Percentiles rank a stretch among this genome's conserved stretches.
phyloP scores from a whole-genome alignment of 2,888 invertebrate genomes.

The Apoda limacodes region DNA sequence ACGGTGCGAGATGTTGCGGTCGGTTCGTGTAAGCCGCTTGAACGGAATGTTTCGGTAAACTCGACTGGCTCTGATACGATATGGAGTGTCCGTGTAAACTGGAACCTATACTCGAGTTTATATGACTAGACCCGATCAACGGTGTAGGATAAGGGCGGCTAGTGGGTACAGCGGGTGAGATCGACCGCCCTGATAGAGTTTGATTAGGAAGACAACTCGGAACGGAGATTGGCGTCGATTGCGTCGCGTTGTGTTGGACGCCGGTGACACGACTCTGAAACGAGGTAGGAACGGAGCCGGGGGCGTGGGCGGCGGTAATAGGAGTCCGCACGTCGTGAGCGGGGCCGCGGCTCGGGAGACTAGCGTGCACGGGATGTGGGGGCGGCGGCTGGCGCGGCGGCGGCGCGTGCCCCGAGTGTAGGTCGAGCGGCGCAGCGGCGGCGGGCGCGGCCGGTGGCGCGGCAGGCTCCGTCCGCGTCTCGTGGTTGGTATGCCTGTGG shows the following conservation, averaged over 20 bases:
- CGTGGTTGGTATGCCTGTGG: constrained; percentile 65
- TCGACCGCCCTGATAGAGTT: constrained; percentile 36
- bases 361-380: constrained; percentile 33
- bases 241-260: constrained; percentile 39
- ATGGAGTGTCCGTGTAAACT: constrained; percentile 56
- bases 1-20: constrained; percentile 53
- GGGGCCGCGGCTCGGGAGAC: constrained; percentile 43
- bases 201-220: constrained; percentile 58
- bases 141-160: constrained; percentile 53
- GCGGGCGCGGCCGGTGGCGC: constrained; percentile 33
- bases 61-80: constrained; percentile 57
- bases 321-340: constrained; percentile 44
- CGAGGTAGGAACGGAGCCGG: constrained; percentile 52
- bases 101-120: constrained; percentile 58
- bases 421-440: constrained; percentile 43
- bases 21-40: constrained; percentile 48
- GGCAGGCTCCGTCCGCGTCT: constrained; percentile 59
- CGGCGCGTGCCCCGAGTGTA: constrained; percentile 46
- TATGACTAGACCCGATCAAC: constrained; percentile 65
- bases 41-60: constrained; percentile 64
- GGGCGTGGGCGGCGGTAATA: constrained; percentile 26
- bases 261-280: constrained; percentile 42
- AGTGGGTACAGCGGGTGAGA: constrained; percentile 43
- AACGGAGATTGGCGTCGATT: constrained; percentile 37
- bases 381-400: constrained; percentile 28